Conservation (phyloP, 1,140 invertebrate species). For the Formica exsecta region DNA sequence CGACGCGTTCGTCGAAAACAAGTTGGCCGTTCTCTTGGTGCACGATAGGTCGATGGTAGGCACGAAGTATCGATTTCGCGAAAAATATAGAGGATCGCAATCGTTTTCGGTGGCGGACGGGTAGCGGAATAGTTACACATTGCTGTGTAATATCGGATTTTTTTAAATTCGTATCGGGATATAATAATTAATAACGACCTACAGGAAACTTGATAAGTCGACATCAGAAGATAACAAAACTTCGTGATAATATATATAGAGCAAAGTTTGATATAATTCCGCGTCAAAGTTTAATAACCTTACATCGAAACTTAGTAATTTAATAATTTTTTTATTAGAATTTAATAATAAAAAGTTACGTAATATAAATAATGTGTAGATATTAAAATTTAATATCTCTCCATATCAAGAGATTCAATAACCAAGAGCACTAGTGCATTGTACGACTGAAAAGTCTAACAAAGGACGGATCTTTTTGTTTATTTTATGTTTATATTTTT, state of each 20-base stretch:
- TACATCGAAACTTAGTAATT: neutral
- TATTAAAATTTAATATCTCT: constrained; percentile 12
- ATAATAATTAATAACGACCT: no score
- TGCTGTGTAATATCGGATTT: neutral
- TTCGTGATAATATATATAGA: neutral
- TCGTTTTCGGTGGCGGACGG: constrained; percentile 34
- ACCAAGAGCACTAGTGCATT: neutral
- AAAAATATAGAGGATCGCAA: constrained; percentile 5
- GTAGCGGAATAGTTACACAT: neutral
- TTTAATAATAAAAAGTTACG: neutral
- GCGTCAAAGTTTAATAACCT: neutral
- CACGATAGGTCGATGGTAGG: constrained; percentile 35
- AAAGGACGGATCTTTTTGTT: neutral
- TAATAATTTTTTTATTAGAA: neutral
- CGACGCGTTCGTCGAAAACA: constrained; percentile 64
- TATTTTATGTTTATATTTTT: neutral
- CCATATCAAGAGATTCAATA: neutral
- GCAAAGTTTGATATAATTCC: neutral
- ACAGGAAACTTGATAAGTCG: neutral
- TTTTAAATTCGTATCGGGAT: no score
- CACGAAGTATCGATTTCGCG: neutral
- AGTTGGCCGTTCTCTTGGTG: constrained; percentile 53
- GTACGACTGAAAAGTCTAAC: neutral
- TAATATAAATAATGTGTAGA: neutral
- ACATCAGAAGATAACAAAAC: neutral